phyloP scores from a whole-genome alignment of 2,888 invertebrate species.

The Eumacrocentrus americanus region DNA sequence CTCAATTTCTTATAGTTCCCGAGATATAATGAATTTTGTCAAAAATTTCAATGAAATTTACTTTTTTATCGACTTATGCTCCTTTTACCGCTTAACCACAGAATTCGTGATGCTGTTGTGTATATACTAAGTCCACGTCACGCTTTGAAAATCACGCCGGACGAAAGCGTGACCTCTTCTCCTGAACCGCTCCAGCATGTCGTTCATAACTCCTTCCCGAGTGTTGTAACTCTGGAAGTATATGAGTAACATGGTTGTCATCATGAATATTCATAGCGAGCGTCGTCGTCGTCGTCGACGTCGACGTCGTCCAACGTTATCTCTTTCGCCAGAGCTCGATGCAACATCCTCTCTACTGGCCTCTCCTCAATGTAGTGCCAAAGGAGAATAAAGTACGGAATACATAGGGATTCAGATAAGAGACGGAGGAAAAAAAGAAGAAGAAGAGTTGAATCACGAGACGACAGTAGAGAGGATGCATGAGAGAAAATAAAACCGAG shows the following conservation, averaged over 20 bases:
- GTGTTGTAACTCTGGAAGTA: background rate
- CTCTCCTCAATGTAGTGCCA: no score
- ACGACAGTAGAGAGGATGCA: no score
- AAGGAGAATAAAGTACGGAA: no score
- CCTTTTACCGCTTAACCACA: no score
- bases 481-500: no score
- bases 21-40: no score
- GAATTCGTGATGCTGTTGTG: no score
- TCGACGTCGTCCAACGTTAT: conserved; percentile 29
- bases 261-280: conserved; percentile 38
- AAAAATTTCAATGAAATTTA: no score
- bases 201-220: conserved; percentile 7
- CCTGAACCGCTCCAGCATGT: conserved; percentile 9
- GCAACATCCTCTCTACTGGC: background rate
- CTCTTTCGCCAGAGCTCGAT: conserved; percentile 28
- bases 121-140: conserved; percentile 12
- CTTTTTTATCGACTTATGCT: no score
- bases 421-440: conserved; percentile 10
- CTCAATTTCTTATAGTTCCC: no score
- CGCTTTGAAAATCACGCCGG: conserved; percentile 5
- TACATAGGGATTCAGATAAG: no score
- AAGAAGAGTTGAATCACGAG: no score
- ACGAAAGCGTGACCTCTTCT: conserved; percentile 20
- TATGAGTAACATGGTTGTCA: conserved; percentile 32
- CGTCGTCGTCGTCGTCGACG: background rate